phyloP scores from a whole-genome alignment of 2,113 vertebrate species.

The Cygnus buccinator region DNA sequence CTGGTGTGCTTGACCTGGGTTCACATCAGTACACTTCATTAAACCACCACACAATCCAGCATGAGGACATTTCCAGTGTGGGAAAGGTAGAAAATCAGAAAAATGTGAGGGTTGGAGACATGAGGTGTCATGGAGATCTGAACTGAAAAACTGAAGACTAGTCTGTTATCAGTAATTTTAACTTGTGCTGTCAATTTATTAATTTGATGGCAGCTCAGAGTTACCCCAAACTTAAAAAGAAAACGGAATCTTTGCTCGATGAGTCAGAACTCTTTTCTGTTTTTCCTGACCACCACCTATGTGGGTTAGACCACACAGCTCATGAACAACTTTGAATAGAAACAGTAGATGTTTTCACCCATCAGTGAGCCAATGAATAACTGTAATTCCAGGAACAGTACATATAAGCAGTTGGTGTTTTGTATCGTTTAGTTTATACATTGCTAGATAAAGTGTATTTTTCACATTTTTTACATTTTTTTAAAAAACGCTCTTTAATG shows the following conservation, averaged over 20 bases:
- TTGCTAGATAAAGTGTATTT: neutral
- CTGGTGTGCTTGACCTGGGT: neutral
- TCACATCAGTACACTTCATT: neutral
- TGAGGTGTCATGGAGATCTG: neutral
- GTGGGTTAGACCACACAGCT: constrained; percentile 4
- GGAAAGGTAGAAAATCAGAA: neutral
- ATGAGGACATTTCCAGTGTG: neutral
- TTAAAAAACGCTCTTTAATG: neutral
- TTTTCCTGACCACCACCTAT: constrained; percentile 5
- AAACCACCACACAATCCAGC: neutral
- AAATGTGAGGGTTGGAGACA: neutral
- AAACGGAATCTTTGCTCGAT: neutral
- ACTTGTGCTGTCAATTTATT: neutral
- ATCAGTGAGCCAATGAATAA: neutral
- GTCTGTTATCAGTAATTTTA: neutral
- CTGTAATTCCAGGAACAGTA: neutral
- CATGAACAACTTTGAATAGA: neutral
- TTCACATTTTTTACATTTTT: neutral
- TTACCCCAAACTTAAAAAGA: neutral
- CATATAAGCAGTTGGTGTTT: neutral
- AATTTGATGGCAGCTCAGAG: neutral
- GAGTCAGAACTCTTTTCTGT: neutral
- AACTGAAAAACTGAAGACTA: neutral
- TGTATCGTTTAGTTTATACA: neutral
- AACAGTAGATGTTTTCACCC: neutral